Base-by-base conservation (phyloP, 2,888 invertebrate genomes). In the Polyommatus iphigenia region DNA sequence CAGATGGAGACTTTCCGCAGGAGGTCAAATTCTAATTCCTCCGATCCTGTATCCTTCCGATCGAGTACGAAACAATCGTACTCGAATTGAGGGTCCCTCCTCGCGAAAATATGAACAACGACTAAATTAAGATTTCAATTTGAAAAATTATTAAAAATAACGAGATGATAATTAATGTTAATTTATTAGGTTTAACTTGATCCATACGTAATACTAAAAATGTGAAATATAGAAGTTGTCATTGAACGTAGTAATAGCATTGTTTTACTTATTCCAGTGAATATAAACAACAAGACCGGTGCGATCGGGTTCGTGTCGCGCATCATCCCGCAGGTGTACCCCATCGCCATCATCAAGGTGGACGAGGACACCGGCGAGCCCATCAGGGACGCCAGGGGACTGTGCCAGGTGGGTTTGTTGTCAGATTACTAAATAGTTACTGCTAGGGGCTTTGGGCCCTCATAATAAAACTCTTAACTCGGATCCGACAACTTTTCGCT, bases 221-320 rank as follows among this genome's bases (percentile, higher is more conserved):
- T 3, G 5, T 5, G 54, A 18, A 54, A 54, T 54, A 5, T 18
- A 46, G 13, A 10, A 46, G 3, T 4, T 18, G 4, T 54, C 18
- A 54, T 18, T 18, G 54, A 18, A 15, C 18, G 3, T 46, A 10
- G 54, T 18, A 54, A 18, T 18, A 54, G 18, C 54, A 54, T 3
- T 4, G 13, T 54, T 54, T 46, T 10, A 10, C 4, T 5, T 50
- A 3, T 62, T 95, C 24, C 92, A 98, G 99, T 99, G 15, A 99
- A 99, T 88, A 96, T 97, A 71, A 97, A 99, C 89, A 99, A 98
- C 88, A 98, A 96, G 29, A 95, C 97, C 10, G 99, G 99, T n/a
- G 97, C 99, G 0, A 98, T 99, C 82, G 99, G 99, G 7, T 99
- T 99, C 87, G 95, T 99, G 5, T 98, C 98, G 0, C 95, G 98